Evolutionary conservation across 2,797 vertebrate species (phyloP).

Genomic region (Gadopsis bispinosus): DNA sequence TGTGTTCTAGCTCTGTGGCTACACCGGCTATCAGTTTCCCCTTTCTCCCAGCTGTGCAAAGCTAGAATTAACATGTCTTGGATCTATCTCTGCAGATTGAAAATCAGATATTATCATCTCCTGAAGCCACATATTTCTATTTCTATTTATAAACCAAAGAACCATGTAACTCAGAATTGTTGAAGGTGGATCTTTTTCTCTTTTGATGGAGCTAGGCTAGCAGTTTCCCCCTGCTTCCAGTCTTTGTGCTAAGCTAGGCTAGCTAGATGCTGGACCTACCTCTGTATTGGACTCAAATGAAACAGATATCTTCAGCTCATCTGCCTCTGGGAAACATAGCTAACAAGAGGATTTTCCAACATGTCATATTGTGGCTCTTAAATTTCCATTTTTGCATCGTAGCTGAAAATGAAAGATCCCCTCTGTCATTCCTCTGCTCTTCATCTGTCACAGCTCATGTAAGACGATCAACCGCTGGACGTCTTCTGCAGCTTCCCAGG

Average conservation of each 20-base stretch:
- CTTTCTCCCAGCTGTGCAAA: too few relatives aligned
- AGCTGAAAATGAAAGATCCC: neutral
- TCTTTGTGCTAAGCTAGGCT: slow-evolving; percentile 7
- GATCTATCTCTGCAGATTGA: too few relatives aligned
- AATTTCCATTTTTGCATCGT: neutral
- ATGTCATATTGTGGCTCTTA: neutral
- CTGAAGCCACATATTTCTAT: too few relatives aligned
- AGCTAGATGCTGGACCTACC: neutral
- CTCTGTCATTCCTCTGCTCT: slow-evolving; percentile 7
- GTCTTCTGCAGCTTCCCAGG: slow-evolving; percentile 21
- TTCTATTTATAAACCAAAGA: too few relatives aligned
- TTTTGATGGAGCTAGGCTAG: neutral
- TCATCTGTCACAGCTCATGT: slow-evolving; percentile 24
- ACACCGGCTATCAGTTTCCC: too few relatives aligned
- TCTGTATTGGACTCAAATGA: neutral
- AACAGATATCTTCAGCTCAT: neutral
- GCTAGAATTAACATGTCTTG: too few relatives aligned
- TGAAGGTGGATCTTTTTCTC: neutral
- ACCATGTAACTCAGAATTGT: neutral
- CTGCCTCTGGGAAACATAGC: neutral
- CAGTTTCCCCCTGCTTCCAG: neutral
- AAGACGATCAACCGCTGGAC: slow-evolving; percentile 28
- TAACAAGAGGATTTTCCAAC: slow-evolving; percentile 8
- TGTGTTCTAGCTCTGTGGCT: too few relatives aligned
- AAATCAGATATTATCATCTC: too few relatives aligned